Evolutionary conservation across 2,888 invertebrate species (phyloP).

Genomic region (Microctonus aethiopoides): DNA sequence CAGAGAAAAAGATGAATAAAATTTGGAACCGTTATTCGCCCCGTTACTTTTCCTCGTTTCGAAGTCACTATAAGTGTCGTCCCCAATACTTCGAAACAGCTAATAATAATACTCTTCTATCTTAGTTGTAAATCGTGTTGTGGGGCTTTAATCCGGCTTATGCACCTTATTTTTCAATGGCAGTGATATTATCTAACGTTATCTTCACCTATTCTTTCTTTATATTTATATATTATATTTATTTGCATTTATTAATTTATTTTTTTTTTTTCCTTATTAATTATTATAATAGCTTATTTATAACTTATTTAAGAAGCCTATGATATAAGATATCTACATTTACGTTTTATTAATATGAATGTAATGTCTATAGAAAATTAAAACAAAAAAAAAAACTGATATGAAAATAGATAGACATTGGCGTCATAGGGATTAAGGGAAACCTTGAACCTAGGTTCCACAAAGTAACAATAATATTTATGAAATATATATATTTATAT

Average conservation of each 20-base stretch:
- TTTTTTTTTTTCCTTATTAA: background rate
- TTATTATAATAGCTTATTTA: too few relatives aligned
- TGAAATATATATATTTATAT: too few relatives aligned
- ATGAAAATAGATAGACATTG: too few relatives aligned
- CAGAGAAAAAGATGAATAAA: conserved; percentile 41
- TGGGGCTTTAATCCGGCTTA: background rate
- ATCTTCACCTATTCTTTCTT: background rate
- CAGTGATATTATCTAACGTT: conserved; percentile 4
- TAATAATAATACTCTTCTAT: background rate
- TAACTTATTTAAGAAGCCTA: too few relatives aligned
- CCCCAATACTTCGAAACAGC: conserved; percentile 32
- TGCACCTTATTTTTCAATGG: background rate
- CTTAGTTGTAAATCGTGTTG: background rate
- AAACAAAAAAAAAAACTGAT: too few relatives aligned
- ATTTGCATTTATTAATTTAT: background rate
- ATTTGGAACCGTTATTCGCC: conserved; percentile 52
- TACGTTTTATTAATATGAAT: too few relatives aligned
- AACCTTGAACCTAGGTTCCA: too few relatives aligned
- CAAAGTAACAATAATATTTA: too few relatives aligned
- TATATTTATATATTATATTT: background rate
- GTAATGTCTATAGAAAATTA: too few relatives aligned
- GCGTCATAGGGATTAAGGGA: too few relatives aligned
- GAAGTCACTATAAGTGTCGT: conserved; percentile 33
- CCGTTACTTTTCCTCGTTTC: conserved; percentile 59
- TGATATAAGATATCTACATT: too few relatives aligned